Evolutionary conservation across 2,797 vertebrate genomes (phyloP).

Genomic region (Anniella stebbinsi): DNA sequence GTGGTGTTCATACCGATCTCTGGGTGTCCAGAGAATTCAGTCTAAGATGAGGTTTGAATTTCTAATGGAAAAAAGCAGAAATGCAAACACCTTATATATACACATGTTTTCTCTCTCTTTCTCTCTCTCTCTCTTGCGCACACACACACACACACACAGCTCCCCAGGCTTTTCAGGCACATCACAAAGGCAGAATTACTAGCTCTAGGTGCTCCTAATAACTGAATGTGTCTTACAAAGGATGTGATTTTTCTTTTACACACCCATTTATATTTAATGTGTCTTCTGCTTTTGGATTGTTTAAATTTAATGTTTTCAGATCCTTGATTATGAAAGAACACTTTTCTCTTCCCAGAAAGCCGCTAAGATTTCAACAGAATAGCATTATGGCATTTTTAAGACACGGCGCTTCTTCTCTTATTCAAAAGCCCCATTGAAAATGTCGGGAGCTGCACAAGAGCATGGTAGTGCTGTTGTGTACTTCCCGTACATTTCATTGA

Average conservation of each 20-base stretch:
- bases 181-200: slow-evolving; percentile 16
- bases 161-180: background rate
- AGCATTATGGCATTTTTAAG: background rate
- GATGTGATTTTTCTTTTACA: background rate
- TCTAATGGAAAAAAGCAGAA: background rate
- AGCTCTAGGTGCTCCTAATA: slow-evolving; percentile 2
- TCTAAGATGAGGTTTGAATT: slow-evolving; percentile 28
- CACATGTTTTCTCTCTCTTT: too few relatives aligned
- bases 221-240: slow-evolving; percentile 12
- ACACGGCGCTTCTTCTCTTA: background rate
- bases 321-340: background rate
- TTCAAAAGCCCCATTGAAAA: background rate
- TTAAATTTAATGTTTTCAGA: slow-evolving; percentile 16
- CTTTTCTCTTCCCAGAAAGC: background rate
- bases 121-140: too few relatives aligned
- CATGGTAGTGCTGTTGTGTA: background rate
- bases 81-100: slow-evolving; percentile 6
- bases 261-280: background rate
- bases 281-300: background rate
- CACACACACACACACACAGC: background rate
- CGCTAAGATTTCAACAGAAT: background rate
- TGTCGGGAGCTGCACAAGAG: background rate
- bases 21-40: slow-evolving; percentile 18
- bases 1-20: background rate
- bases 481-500: background rate